Percentiles rank a stretch among this genome's conserved stretches.
Conservation (phyloP, 1,140 invertebrate species). For the Dendrolimus punctatus region DNA sequence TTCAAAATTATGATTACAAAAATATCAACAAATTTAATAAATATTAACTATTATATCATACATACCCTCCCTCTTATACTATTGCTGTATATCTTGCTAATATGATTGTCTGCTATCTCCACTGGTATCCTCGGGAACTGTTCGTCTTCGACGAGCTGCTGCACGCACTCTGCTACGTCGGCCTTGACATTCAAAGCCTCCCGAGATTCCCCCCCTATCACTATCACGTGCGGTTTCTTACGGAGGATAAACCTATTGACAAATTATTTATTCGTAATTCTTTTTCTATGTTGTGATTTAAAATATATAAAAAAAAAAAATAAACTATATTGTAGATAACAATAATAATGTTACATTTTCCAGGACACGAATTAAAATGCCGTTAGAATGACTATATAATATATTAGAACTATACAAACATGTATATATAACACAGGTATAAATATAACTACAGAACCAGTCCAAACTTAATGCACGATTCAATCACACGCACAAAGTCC, state of each 20-base stretch:
- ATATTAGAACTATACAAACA: too few species aligned
- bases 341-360: too few species aligned
- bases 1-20: too few species aligned
- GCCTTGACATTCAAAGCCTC: constrained; percentile 89
- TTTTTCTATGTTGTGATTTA: background rate
- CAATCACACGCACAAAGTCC: too few species aligned
- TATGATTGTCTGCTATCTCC: constrained; percentile 94
- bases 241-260: constrained; percentile 88
- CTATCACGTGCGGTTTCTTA: constrained; percentile 96
- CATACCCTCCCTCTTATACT: constrained; percentile 86
- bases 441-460: too few species aligned
- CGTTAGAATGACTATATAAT: too few species aligned
- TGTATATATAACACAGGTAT: too few species aligned
- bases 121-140: constrained; percentile 91
- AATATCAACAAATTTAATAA: too few species aligned
- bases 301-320: too few species aligned
- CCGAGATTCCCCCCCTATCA: constrained; percentile 91
- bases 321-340: too few species aligned
- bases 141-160: constrained; percentile 85
- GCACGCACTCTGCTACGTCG: constrained; percentile 86
- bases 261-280: constrained; percentile 20
- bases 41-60: constrained; percentile 5
- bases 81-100: constrained; percentile 92
- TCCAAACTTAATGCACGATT: too few species aligned
- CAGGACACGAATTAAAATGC: too few species aligned